phyloP scores from a whole-genome alignment of 2,888 invertebrate species.

The Apamea monoglypha region DNA sequence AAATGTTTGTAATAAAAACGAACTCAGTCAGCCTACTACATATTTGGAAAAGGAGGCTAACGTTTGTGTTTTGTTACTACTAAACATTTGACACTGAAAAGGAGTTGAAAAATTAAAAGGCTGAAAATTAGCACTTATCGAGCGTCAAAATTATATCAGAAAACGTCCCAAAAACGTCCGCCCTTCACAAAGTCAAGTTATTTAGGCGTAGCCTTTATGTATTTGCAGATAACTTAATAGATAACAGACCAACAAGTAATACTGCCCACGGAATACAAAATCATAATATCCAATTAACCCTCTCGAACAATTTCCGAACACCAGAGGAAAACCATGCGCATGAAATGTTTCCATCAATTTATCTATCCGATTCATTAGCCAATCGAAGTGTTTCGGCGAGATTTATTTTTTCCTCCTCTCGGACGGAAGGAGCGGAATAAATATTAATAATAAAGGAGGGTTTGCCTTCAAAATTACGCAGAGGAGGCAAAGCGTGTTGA shows the following conservation, averaged over 20 bases:
- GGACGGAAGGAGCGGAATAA: slow-evolving; percentile 86
- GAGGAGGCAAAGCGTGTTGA: slow-evolving; percentile 87
- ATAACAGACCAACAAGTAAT: not conserved
- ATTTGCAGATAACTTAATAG: not conserved
- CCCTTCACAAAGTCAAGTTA: too few relatives aligned
- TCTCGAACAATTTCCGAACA: slow-evolving; percentile 1
- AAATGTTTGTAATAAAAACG: not conserved
- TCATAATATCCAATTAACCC: slow-evolving; percentile 21
- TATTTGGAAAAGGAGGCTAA: not conserved
- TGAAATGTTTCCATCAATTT: slow-evolving; percentile 67
- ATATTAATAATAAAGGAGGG: slow-evolving; percentile 90
- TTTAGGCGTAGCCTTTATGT: not conserved
- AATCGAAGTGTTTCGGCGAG: slow-evolving; percentile 79
- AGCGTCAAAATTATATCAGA: too few relatives aligned
- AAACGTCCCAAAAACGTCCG: too few relatives aligned
- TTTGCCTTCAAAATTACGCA: slow-evolving; percentile 88
- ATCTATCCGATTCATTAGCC: slow-evolving; percentile 85
- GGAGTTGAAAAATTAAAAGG: too few relatives aligned
- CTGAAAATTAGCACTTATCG: too few relatives aligned
- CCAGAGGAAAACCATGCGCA: slow-evolving; percentile 19
- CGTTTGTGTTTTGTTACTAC: not conserved
- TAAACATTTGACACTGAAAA: not conserved
- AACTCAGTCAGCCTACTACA: not conserved
- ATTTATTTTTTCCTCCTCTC: slow-evolving; percentile 83
- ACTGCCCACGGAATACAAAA: not conserved